These are phyloP conservation scores for Isaurus tuberculatus DNA, from an alignment of 92 coral and sea anemone species.

Conservation along the genomic window DNA sequence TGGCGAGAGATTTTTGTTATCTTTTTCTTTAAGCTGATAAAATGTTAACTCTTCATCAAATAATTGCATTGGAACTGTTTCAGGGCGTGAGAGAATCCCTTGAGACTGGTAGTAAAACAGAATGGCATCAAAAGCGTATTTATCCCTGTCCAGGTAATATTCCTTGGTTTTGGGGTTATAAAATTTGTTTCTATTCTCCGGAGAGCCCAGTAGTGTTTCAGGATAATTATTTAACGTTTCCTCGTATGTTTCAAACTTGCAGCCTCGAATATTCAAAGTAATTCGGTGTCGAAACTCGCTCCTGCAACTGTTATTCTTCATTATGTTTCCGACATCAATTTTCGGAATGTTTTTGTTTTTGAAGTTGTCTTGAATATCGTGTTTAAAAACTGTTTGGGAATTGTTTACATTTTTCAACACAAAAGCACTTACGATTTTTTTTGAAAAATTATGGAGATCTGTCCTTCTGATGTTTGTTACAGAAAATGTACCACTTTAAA, in stretches of 20 bases:
- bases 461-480: constrained; percentile 10
- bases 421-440: background rate
- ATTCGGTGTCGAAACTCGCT: constrained; percentile 48
- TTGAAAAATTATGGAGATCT: background rate
- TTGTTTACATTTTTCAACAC: constrained; percentile 11
- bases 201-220: constrained; percentile 84
- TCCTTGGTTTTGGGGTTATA: constrained; percentile 74
- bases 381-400: background rate
- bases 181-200: constrained; percentile 68
- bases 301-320: background rate
- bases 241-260: constrained; percentile 86
- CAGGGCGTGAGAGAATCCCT: constrained; percentile 90
- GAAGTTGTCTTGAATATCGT: background rate
- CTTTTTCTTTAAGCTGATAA: constrained; percentile 70
- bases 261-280: constrained; percentile 79
- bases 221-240: constrained; percentile 81
- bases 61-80: constrained; percentile 75
- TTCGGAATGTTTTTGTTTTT: background rate
- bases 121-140: constrained; percentile 88
- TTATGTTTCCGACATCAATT: background rate
- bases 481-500: background rate
- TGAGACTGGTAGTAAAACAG: constrained; percentile 90
- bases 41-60: constrained; percentile 89
- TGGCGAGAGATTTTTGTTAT: background rate
- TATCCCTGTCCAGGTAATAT: constrained; percentile 84